A percentile compares a stretch with the other conserved stretches of the same genome.
Evolutionary conservation across 2,113 vertebrate species (phyloP).

Genomic region (Nycticebus coucang): DNA sequence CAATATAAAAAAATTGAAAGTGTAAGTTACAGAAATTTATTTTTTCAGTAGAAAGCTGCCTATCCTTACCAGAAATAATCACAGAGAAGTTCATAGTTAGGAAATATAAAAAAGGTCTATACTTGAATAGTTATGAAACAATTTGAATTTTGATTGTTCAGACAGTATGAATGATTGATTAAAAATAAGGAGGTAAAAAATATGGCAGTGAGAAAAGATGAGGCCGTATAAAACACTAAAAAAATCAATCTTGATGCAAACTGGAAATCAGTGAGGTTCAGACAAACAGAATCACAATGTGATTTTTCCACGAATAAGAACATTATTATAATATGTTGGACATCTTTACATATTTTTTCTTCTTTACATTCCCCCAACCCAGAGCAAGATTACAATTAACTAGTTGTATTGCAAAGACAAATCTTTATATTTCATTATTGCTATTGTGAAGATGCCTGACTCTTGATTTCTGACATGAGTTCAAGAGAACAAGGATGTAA

Average conservation of each 20-base stretch:
- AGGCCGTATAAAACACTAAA: conserved; percentile 33
- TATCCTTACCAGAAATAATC: conserved; percentile 12
- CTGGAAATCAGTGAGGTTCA: conserved; percentile 56
- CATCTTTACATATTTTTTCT: neutral
- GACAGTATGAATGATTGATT: conserved; percentile 57
- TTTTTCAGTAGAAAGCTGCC: conserved; percentile 44
- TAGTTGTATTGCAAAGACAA: conserved; percentile 51
- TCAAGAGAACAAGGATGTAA: neutral
- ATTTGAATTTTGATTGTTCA: conserved; percentile 69
- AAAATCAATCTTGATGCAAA: conserved; percentile 64
- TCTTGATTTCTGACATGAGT: neutral
- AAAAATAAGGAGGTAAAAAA: conserved; percentile 65
- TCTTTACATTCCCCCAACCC: neutral
- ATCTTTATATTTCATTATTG: neutral
- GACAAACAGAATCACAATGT: conserved; percentile 43
- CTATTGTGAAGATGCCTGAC: neutral
- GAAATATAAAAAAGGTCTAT: neutral
- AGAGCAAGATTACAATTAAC: conserved; percentile 34
- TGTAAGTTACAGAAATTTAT: neutral
- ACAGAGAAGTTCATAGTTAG: neutral
- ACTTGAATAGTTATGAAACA: conserved; percentile 40
- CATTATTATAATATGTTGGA: conserved; percentile 32
- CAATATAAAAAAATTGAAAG: conserved; percentile 56
- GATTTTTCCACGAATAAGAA: conserved; percentile 49
- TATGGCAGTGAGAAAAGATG: conserved; percentile 55